Percentiles rank a stretch among this genome's conserved stretches.
Conservation (phyloP, 1,140 invertebrate genomes). For the Pseudomyrmex sp. region DNA sequence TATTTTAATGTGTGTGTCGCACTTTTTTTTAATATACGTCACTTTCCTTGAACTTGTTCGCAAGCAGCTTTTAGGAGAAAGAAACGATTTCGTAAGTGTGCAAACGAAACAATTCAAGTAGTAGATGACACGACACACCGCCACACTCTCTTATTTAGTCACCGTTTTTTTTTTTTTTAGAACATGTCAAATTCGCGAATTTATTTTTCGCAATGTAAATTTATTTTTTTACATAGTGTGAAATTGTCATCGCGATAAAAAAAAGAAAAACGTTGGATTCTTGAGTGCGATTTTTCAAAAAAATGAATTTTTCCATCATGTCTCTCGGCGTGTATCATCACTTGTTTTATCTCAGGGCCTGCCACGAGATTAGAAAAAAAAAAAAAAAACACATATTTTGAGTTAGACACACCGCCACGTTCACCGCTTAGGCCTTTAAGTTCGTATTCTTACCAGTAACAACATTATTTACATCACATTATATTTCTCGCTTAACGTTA, state of each 20-base stretch:
- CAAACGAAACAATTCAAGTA: conserved; percentile 74
- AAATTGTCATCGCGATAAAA: conserved; percentile 2
- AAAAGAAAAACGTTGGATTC: conserved; percentile 13
- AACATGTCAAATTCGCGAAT: conserved; percentile 10
- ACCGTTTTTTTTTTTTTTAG: neutral
- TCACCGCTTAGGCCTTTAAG: conserved; percentile 39
- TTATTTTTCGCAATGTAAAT: too few relatives aligned
- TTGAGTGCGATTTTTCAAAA: neutral
- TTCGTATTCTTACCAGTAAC: conserved; percentile 50
- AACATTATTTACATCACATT: neutral
- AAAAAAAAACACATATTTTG: conserved; percentile 80
- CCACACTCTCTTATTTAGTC: conserved; percentile 58
- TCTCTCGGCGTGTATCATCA: conserved; percentile 11
- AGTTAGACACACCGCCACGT: conserved; percentile 74
- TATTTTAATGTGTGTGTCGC: conserved; percentile 38
- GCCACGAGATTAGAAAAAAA: conserved; percentile 57
- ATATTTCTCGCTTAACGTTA: conserved; percentile 39
- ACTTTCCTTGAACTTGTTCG: conserved; percentile 78
- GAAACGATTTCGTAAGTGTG: conserved; percentile 85
- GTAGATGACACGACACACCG: conserved; percentile 74
- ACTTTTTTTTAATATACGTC: conserved; percentile 52
- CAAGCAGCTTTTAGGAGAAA: conserved; percentile 85
- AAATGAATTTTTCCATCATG: neutral
- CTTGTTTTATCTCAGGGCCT: conserved; percentile 63
- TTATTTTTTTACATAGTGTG: too few relatives aligned